Evolutionary conservation across 23 tunicate species (phyloP), one percentile per base, ranked within the genome.

Genomic region (Corella eumyota): DNA sequence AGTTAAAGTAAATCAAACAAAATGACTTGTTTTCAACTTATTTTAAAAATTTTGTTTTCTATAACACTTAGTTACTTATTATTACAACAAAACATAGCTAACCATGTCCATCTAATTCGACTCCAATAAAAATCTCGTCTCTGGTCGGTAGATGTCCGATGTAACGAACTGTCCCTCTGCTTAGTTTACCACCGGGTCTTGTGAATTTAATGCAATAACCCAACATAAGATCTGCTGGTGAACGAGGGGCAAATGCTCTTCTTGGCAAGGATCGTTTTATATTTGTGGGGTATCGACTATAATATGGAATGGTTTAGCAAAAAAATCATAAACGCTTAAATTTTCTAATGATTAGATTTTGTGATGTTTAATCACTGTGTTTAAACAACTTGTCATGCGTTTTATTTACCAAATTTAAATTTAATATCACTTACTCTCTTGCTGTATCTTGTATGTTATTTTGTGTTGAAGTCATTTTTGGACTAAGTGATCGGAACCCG

Each of bases 151-250:
- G 71, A 57, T 88, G 96, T 31, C 96, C 96, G 73, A 88, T 77
- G 68, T 78, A 88, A 17, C 75, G 69, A 26, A 88, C 96, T 25
- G 81, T 78, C 5, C 96, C 96, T 22, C 96, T 52, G 61, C 88
- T 78, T 26, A 88, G 46, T 45, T 83, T 79, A 1, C 96, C 96
- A 25, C 96, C 96, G 11, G 96, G 96, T 19, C 96, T 60, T 25
- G 96, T 88, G 72, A 88, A 88, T 35, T 88, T 88, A 56, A 88
- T 88, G 61, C 92, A 58, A 34, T 88, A 88, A 11, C 96, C 96
- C 19, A 88, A 71, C 67, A 33, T 64, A 34, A 88, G 80, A 54
- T 88, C 96, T 23, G 87, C 78, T 15, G 96, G 96, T 36, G 78
- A 73, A 0, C 96, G 75, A 24, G 96, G 96, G 9, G 96, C 96